Evolutionary conservation across 2,888 invertebrate genomes (phyloP).

Genomic region (Xanthorhoe designata): DNA sequence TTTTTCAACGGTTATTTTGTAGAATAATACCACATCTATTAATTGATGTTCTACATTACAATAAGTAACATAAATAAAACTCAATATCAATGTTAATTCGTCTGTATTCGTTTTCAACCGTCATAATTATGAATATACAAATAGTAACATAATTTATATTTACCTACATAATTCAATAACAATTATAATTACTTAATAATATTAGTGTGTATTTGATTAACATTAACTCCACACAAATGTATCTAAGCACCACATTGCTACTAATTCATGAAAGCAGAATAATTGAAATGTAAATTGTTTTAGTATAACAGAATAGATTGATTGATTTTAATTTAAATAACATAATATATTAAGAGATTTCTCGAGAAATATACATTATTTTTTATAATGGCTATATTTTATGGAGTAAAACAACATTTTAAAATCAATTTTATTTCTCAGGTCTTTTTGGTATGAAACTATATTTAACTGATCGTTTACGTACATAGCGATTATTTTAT

Average conservation of each 20-base stretch:
- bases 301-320: neutral
- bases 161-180: slow-evolving; percentile 45
- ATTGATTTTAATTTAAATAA: neutral
- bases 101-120: slow-evolving; percentile 45
- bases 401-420: too few relatives aligned
- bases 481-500: neutral
- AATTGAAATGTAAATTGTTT: neutral
- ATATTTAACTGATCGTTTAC: neutral
- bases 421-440: too few relatives aligned
- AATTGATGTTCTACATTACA: neutral
- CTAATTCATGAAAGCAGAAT: neutral
- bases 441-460: too few relatives aligned
- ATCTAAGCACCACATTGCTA: slow-evolving; percentile 50
- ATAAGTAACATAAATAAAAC: slow-evolving; percentile 24
- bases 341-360: neutral
- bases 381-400: too few relatives aligned
- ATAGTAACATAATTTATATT: slow-evolving; percentile 53
- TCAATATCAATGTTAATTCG: slow-evolving; percentile 28
- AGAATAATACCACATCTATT: neutral
- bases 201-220: slow-evolving; percentile 29
- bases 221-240: slow-evolving; percentile 42
- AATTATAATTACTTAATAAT: slow-evolving; percentile 24
- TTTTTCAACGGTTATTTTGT: neutral
- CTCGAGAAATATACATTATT: neutral
- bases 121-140: slow-evolving; percentile 48